A percentile compares a stretch with the other conserved stretches of the same genome.
Evolutionary conservation across 2,888 invertebrate species (phyloP).

Genomic region (Drosophila setosimentum): DNA sequence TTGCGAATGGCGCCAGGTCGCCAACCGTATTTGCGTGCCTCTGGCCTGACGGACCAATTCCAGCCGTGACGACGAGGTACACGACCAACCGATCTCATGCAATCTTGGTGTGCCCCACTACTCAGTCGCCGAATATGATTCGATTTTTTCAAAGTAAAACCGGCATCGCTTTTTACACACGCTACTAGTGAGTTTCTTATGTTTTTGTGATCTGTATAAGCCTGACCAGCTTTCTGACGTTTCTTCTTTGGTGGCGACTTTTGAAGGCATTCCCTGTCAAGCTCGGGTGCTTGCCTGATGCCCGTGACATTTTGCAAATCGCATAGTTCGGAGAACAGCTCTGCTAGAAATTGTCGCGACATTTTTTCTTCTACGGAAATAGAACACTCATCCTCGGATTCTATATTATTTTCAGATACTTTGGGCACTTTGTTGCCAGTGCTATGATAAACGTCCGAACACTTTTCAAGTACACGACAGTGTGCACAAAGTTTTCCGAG

Average conservation of each 20-base stretch:
- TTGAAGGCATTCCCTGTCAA: slow-evolving; percentile 59
- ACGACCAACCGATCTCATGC: slow-evolving; percentile 85
- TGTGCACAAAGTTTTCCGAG: slow-evolving; percentile 77
- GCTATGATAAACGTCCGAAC: slow-evolving; percentile 68
- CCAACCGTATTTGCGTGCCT: slow-evolving; percentile 79
- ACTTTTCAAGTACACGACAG: slow-evolving; percentile 79
- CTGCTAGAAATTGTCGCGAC: slow-evolving; percentile 76
- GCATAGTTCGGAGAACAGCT: slow-evolving; percentile 81
- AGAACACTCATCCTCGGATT: slow-evolving; percentile 56
- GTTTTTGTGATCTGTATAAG: background rate
- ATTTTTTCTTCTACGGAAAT: slow-evolving; percentile 34
- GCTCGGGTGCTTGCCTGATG: slow-evolving; percentile 42
- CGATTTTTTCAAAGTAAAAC: no score
- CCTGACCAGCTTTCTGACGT: background rate
- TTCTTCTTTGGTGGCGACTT: background rate
- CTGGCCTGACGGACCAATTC: slow-evolving; percentile 86
- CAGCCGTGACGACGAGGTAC: slow-evolving; percentile 89
- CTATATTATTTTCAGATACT: slow-evolving; percentile 25
- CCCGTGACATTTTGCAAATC: slow-evolving; percentile 77
- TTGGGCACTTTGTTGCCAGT: slow-evolving; percentile 31
- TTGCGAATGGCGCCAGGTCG: slow-evolving; percentile 82
- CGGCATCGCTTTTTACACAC: background rate
- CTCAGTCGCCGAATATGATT: background rate
- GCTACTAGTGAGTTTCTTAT: background rate
- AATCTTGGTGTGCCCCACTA: slow-evolving; percentile 86